phyloP scores from a whole-genome alignment of 1,140 invertebrate species.

The Lucilia sericata region DNA sequence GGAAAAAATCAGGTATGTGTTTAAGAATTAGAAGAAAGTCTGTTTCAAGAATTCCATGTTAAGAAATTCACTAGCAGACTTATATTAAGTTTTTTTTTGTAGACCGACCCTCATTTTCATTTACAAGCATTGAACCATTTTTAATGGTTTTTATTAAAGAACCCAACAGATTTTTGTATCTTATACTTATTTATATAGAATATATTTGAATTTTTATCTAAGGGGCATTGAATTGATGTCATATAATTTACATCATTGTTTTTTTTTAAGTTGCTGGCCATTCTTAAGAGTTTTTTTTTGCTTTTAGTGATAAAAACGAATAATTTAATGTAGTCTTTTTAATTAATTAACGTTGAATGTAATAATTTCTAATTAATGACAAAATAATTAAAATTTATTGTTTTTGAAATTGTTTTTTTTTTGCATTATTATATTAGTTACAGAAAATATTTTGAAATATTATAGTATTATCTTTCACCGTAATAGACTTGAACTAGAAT shows the following conservation, averaged over 20 bases:
- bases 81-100: neutral
- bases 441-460: too few relatives aligned
- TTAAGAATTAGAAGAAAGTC: neutral
- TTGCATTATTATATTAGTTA: too few relatives aligned
- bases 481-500: too few relatives aligned
- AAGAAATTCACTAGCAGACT: constrained; percentile 15
- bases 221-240: neutral
- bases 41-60: neutral
- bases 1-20: neutral
- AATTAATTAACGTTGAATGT: constrained; percentile 13
- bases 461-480: too few relatives aligned
- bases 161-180: neutral
- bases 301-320: neutral
- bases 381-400: neutral
- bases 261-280: too few relatives aligned
- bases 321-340: neutral
- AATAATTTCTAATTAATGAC: neutral
- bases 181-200: neutral
- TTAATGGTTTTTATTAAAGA: constrained; percentile 1
- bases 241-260: neutral
- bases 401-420: neutral
- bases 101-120: neutral
- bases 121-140: neutral
- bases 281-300: neutral
- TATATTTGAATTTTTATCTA: too few relatives aligned